Evolutionary conservation across 2,113 vertebrate genomes (phyloP).

Genomic region (Leuciscus idus): DNA sequence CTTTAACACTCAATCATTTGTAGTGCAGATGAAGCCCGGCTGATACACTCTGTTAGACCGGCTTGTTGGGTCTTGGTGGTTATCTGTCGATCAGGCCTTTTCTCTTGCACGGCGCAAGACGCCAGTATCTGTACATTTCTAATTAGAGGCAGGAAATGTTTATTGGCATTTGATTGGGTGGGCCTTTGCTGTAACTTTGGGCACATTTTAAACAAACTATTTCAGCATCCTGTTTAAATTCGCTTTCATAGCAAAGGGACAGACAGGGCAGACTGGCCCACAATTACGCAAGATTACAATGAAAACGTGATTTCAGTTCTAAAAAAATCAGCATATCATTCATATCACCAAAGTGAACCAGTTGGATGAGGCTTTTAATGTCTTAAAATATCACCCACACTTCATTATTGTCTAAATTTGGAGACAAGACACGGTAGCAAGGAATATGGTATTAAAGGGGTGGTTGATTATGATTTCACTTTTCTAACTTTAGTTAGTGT

Average conservation of each 20-base stretch:
- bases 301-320: neutral
- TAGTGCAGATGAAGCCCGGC: constrained; percentile 39
- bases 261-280: constrained; percentile 54
- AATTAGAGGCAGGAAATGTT: constrained; percentile 90
- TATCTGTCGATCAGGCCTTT: constrained; percentile 63
- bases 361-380: too few relatives aligned
- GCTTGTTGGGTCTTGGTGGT: constrained; percentile 63
- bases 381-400: neutral
- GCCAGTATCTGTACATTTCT: constrained; percentile 77
- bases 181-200: constrained; percentile 78
- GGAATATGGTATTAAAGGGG: neutral
- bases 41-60: constrained; percentile 46
- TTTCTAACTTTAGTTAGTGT: too few relatives aligned
- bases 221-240: constrained; percentile 89
- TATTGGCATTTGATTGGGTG: constrained; percentile 85
- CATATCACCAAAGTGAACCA: neutral
- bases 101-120: constrained; percentile 58
- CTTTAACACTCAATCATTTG: constrained; percentile 46
- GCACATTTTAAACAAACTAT: constrained; percentile 89
- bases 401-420: neutral
- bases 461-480: too few relatives aligned
- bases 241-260: constrained; percentile 60
- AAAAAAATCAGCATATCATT: constrained; percentile 23
- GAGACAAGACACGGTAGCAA: neutral
- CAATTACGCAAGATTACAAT: constrained; percentile 67